These are phyloP conservation scores for Pollimyrus isidori DNA, from an alignment of 2,113 vertebrate species.

Conservation along the genomic window DNA sequence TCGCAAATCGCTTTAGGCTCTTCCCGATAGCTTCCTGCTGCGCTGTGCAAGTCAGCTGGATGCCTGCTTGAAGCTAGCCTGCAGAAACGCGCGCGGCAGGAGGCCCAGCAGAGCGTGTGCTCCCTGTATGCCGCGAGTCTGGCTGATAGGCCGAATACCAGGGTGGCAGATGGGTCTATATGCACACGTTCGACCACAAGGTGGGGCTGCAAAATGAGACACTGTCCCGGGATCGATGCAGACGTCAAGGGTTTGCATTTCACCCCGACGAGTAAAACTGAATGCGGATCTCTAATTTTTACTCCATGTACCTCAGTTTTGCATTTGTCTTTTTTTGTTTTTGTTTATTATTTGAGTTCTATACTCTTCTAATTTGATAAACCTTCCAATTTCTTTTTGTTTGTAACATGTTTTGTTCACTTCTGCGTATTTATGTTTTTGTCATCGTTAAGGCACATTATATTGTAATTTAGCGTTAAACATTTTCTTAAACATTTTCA, in stretches of 20 bases:
- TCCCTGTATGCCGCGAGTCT: neutral
- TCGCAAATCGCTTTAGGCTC: neutral
- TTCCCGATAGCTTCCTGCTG: neutral
- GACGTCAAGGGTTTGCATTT: slow-evolving; percentile 29
- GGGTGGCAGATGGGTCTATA: neutral
- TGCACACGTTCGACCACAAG: neutral
- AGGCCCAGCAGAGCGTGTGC: neutral
- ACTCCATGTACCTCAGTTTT: slow-evolving; percentile 20
- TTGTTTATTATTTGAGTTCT: slow-evolving; percentile 14
- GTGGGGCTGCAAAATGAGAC: neutral
- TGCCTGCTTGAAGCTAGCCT: neutral
- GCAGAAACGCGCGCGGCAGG: neutral
- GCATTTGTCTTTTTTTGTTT: neutral
- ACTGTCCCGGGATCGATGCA: neutral
- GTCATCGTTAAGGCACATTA: neutral
- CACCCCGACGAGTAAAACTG: slow-evolving; percentile 61
- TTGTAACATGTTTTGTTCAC: neutral
- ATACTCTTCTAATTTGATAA: neutral
- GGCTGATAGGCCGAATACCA: neutral
- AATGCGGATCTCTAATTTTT: slow-evolving; percentile 39
- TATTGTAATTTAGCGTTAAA: neutral
- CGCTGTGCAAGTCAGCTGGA: neutral
- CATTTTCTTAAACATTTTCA: neutral
- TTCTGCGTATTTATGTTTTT: neutral
- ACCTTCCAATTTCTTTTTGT: neutral